Percentiles rank a stretch among this genome's conserved stretches.
These are phyloP conservation scores for Belgica antarctica DNA, from an alignment of 2,888 invertebrate species.

Conservation along the genomic window DNA sequence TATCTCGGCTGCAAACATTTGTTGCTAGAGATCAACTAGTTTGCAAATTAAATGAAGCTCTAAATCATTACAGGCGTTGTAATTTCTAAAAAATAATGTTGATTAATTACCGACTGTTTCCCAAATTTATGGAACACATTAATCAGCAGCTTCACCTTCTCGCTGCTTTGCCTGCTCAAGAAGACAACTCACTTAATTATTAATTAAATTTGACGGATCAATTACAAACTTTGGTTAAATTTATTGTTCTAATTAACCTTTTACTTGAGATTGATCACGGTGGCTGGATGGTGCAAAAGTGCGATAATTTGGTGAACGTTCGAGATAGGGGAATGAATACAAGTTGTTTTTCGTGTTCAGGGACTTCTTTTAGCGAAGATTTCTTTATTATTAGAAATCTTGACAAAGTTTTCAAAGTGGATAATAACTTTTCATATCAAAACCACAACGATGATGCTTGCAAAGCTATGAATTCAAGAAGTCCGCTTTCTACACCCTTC, in stretches of 20 bases:
- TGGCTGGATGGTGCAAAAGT: not conserved
- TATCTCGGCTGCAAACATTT: not conserved
- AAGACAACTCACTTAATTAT: slow-evolving; percentile 17
- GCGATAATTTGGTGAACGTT: not conserved
- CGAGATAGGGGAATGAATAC: not conserved
- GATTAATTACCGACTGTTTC: slow-evolving; percentile 31
- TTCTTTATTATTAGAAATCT: too few species aligned
- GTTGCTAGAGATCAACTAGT: not conserved
- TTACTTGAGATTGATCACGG: slow-evolving; percentile 30
- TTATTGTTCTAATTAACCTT: slow-evolving; percentile 34
- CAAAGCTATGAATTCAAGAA: too few species aligned
- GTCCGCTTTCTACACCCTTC: too few species aligned
- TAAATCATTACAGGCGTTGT: slow-evolving; percentile 41
- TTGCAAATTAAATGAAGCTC: slow-evolving; percentile 32
- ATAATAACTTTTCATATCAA: too few species aligned
- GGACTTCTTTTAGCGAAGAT: not conserved
- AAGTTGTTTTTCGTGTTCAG: not conserved
- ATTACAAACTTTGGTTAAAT: slow-evolving; percentile 38
- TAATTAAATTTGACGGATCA: slow-evolving; percentile 42
- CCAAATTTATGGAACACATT: slow-evolving; percentile 36
- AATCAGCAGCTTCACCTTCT: too few species aligned
- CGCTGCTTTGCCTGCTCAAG: not conserved
- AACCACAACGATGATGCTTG: too few species aligned
- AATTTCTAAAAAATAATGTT: slow-evolving; percentile 41
- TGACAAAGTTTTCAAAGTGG: too few species aligned